Percentiles rank a stretch among this genome's conserved stretches.
These are phyloP conservation scores for Pseudorectes ferrugineus DNA, from an alignment of 2,113 vertebrate species.

Conservation along the genomic window DNA sequence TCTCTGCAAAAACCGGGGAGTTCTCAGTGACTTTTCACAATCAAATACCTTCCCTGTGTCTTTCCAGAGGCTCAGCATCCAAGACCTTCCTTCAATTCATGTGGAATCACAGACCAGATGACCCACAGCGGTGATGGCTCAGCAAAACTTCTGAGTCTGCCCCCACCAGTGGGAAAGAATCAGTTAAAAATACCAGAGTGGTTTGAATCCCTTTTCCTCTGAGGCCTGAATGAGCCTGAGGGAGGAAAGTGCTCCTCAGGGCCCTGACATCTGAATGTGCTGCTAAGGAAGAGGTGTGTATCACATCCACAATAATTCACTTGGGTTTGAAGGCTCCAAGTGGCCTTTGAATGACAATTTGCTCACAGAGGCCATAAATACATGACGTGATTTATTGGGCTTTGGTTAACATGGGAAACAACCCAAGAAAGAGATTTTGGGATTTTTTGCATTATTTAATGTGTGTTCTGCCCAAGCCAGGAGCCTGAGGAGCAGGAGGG, in stretches of 20 bases:
- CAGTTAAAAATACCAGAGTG: constrained; percentile 13
- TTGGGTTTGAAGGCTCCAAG: constrained; percentile 13
- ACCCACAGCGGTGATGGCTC: not conserved
- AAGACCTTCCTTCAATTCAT: not conserved
- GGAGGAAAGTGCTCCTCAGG: constrained; percentile 67
- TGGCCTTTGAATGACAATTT: constrained; percentile 48
- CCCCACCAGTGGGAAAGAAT: not conserved
- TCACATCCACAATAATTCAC: not conserved
- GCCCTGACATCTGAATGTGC: constrained; percentile 66
- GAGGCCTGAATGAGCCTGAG: constrained; percentile 17
- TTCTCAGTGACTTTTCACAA: not conserved
- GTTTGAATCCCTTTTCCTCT: constrained; percentile 24
- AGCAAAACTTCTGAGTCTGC: not conserved
- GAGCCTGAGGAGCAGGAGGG: not conserved
- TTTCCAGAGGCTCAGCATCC: not conserved
- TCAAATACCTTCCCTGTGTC: not conserved
- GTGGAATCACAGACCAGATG: not conserved
- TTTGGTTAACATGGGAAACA: constrained; percentile 27
- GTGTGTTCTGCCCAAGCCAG: not conserved
- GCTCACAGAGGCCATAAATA: not conserved
- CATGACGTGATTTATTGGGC: not conserved
- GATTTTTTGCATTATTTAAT: not conserved
- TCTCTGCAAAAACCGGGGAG: not conserved
- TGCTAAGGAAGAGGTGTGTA: constrained; percentile 67
- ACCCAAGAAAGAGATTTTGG: constrained; percentile 27